phyloP scores from a whole-genome alignment of 2,113 vertebrate genomes.

The Perognathus longimembris region DNA sequence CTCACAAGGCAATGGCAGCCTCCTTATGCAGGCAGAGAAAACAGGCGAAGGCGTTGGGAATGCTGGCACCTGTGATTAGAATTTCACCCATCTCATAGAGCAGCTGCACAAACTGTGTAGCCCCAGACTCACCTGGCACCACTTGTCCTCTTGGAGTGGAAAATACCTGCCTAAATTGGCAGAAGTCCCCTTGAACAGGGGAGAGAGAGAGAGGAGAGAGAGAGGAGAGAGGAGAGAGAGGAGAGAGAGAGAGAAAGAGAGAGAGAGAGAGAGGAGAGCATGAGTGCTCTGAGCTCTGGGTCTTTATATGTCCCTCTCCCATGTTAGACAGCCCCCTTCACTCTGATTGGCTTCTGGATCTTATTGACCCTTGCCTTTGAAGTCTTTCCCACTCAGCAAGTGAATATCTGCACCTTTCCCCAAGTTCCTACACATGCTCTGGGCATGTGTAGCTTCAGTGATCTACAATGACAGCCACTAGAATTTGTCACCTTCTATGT shows the following conservation, averaged over 20 bases:
- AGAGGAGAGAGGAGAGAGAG: neutral
- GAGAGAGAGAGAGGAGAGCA: neutral
- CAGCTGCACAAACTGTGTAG: neutral
- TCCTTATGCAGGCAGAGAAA: constrained; percentile 35
- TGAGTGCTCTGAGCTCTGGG: neutral
- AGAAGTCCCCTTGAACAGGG: neutral
- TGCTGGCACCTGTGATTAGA: neutral
- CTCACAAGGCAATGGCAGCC: constrained; percentile 44
- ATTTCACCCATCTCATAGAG: constrained; percentile 3
- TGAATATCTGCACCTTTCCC: constrained; percentile 19
- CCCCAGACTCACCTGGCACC: constrained; percentile 54
- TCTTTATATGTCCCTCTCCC: constrained; percentile 20
- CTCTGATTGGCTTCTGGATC: constrained; percentile 60
- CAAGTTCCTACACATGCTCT: neutral
- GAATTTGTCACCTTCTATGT: constrained; percentile 21
- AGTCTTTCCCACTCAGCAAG: constrained; percentile 17
- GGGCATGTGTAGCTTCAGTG: constrained; percentile 20
- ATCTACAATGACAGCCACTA: constrained; percentile 23
- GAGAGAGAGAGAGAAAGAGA: neutral
- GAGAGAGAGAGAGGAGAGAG: neutral
- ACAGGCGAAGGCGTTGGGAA: constrained; percentile 18
- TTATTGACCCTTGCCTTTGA: constrained; percentile 54
- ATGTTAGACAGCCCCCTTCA: constrained; percentile 24
- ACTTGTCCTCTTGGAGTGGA: constrained; percentile 37
- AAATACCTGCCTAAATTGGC: constrained; percentile 19